Base-by-base conservation (phyloP, 1,140 invertebrate genomes). In the Drosophila nebulosa region DNA sequence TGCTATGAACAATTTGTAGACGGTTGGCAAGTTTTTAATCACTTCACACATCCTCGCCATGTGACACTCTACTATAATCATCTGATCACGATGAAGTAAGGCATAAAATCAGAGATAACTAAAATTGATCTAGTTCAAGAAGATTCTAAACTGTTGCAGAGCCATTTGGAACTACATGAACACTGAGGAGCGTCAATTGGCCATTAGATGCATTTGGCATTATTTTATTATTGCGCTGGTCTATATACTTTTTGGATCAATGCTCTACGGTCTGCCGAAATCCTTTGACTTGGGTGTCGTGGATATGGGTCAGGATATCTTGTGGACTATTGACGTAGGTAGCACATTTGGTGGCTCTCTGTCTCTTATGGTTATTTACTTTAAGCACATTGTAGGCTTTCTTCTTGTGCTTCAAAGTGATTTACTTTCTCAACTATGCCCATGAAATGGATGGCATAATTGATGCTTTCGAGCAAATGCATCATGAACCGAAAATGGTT, bases 361-460 rank as follows among this genome's bases (percentile, higher is more conserved):
- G n/a, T n/a, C n/a, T n/a, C n/a, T n/a, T n/a, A 10, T 56, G 3
- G 7, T 7, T 4, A 5, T 35, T 18, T 6, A 35, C 27, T 7
- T 4, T 9, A n/a, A n/a, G n/a, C 5, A 24, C 4, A 4, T 24
- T 24, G 24, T 32, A 73, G 71, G 3, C 18, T 9, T 12, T 42
- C 14, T 74, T 61, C 3, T 36, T 74, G 5, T n/a, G 10, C 5
- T 21, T 61, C 3, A 52, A 78, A 61, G 4, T 72, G 16, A n/a
- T 74, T 10, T 53, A 68, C 9, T 30, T 68, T 35, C 6, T 30
- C 4, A 24, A 61, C 0, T 10, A 63, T 51, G 64, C 51, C 12
- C 59, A 84, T 51, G 53, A 60, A 0, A 10, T 76, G 0, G 75
- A 83, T 21, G 30, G 36, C n/a, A 6, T 75, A n/a, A 22, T 84